Evolutionary conservation across 2,888 invertebrate species (phyloP).

Genomic region (Trichopoda pennipes): DNA sequence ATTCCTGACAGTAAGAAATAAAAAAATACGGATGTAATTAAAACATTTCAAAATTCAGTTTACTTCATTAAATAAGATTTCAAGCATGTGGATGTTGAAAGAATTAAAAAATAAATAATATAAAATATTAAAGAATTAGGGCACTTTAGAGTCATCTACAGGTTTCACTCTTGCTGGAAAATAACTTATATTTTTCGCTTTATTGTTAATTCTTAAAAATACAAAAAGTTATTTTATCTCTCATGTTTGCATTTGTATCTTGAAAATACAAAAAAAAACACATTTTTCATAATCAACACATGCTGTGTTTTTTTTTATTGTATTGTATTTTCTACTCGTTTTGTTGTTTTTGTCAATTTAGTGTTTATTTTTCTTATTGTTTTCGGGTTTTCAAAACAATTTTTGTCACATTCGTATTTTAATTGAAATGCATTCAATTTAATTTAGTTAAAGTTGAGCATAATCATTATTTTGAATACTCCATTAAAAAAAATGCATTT

Average conservation of each 20-base stretch:
- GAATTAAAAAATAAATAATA: too few species aligned
- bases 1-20: too few species aligned
- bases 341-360: neutral
- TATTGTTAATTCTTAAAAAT: neutral
- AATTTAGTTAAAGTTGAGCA: too few species aligned
- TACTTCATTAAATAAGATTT: too few species aligned
- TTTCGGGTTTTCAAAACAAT: conserved; percentile 1
- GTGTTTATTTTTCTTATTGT: conserved; percentile 1
- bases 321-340: neutral
- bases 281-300: conserved; percentile 31
- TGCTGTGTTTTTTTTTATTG: conserved; percentile 7
- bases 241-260: conserved; percentile 14
- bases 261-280: neutral
- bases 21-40: too few species aligned
- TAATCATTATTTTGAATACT: too few species aligned
- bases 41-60: too few species aligned
- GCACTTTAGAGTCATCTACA: neutral
- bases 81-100: too few species aligned
- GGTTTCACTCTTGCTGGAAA: neutral
- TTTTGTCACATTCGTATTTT: neutral
- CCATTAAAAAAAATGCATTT: too few species aligned
- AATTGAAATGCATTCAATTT: neutral
- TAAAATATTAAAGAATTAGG: neutral
- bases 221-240: conserved; percentile 38
- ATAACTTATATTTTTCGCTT: neutral